A percentile compares a stretch with the other conserved stretches of the same genome.
Conservation (phyloP, 1,140 invertebrate genomes). For the Sinella curviseta region DNA sequence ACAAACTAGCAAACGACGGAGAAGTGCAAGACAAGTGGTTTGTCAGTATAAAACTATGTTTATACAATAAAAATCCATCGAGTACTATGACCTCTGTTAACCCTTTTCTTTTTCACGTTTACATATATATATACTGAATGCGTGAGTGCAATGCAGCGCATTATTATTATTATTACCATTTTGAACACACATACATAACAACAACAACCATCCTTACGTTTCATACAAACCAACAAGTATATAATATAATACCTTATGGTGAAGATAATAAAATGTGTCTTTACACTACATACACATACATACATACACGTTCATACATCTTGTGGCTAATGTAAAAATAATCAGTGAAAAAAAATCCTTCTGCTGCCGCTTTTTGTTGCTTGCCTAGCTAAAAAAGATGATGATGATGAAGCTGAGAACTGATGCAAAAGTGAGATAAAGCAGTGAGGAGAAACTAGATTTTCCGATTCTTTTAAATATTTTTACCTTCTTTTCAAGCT, state of each 20-base stretch:
- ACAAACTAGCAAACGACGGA: too few species aligned
- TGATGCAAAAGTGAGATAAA: not conserved
- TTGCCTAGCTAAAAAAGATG: too few species aligned
- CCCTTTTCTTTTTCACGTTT: not conserved
- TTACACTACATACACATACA: too few species aligned
- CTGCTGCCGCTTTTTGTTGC: too few species aligned
- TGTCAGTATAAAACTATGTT: conserved; percentile 13
- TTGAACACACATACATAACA: too few species aligned
- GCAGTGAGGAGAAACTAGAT: not conserved
- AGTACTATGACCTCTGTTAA: conserved; percentile 24
- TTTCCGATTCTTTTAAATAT: not conserved
- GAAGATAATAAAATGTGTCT: too few species aligned
- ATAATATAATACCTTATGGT: too few species aligned
- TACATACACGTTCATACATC: not conserved
- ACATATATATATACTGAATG: not conserved
- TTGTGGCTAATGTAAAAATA: too few species aligned
- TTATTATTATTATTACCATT: too few species aligned
- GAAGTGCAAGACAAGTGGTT: too few species aligned
- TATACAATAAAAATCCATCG: not conserved
- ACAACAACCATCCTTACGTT: too few species aligned
- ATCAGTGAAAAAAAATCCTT: not conserved
- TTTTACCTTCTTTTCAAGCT: too few species aligned
- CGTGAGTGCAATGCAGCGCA: not conserved
- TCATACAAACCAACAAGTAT: not conserved
- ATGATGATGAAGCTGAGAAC: not conserved